A percentile compares a stretch with the other conserved stretches of the same genome.
Evolutionary conservation across 2,797 vertebrate species (phyloP).

Genomic region (Chrosomus eos): DNA sequence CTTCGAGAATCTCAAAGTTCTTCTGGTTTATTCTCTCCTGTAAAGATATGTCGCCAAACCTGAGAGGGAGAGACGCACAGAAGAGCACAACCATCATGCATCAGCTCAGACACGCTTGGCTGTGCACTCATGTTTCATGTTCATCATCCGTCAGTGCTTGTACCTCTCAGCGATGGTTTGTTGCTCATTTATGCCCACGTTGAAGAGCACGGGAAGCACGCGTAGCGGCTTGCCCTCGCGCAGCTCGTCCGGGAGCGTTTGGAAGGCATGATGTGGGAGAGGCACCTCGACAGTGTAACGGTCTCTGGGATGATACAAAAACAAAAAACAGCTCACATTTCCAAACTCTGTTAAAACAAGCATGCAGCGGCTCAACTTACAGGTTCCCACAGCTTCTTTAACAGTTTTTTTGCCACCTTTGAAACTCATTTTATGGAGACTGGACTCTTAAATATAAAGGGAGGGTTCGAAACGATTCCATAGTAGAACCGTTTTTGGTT

Average conservation of each 20-base stretch:
- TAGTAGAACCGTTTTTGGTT: no score
- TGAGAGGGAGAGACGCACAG: constrained; percentile 64
- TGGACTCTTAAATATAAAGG: background rate
- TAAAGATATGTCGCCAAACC: constrained; percentile 96
- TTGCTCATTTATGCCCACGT: constrained; percentile 98
- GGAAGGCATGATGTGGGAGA: constrained; percentile 88
- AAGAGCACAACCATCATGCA: background rate
- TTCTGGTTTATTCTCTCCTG: constrained; percentile 98
- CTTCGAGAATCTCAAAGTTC: constrained; percentile 92
- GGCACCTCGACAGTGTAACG: constrained; percentile 93
- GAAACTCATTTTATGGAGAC: background rate
- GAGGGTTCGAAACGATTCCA: no score
- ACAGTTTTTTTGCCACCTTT: background rate
- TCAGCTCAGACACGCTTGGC: background rate
- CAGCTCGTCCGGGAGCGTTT: constrained; percentile 88
- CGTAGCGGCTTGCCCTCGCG: constrained; percentile 88
- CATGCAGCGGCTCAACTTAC: background rate
- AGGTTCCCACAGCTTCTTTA: background rate
- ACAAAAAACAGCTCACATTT: background rate
- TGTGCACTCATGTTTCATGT: background rate
- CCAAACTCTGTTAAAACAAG: background rate
- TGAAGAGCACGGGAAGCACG: constrained; percentile 92
- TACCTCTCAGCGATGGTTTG: constrained; percentile 98
- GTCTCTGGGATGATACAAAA: constrained; percentile 75
- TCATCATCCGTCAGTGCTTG: constrained; percentile 6